Percentiles rank a stretch among this genome's conserved stretches.
These are phyloP conservation scores for Rhinichthys klamathensis DNA, from an alignment of 2,113 vertebrate species.

Conservation along the genomic window DNA sequence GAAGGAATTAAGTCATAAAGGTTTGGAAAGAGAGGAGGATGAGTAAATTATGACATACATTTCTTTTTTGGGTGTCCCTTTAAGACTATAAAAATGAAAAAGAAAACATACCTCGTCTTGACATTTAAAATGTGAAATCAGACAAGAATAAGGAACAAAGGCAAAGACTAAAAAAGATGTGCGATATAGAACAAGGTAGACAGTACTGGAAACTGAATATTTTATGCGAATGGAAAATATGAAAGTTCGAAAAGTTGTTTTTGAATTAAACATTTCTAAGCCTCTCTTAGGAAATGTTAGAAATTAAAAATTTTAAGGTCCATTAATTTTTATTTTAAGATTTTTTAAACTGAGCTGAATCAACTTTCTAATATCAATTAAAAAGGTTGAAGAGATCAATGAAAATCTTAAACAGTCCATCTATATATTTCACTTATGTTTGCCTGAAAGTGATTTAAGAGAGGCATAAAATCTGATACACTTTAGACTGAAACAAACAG, in stretches of 20 bases:
- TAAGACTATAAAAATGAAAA: not conserved
- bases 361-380: not conserved
- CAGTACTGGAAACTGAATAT: not conserved
- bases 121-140: not conserved
- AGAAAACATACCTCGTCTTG: not conserved
- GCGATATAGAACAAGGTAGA: not conserved
- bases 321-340: not conserved
- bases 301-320: not conserved
- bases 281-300: not conserved
- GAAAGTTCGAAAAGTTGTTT: not conserved
- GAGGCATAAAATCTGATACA: not conserved
- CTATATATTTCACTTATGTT: not conserved
- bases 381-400: not conserved
- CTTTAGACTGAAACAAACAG: slow-evolving; percentile 1
- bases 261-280: not conserved
- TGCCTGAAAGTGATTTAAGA: not conserved
- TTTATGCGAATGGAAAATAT: not conserved
- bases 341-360: not conserved
- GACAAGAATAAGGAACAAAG: slow-evolving; percentile 3
- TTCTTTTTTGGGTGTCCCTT: not conserved
- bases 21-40: not conserved
- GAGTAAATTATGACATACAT: not conserved
- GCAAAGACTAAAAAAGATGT: slow-evolving; percentile 14
- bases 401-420: not conserved
- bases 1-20: too few relatives aligned